A percentile compares a stretch with the other conserved stretches of the same genome.
Conservation (phyloP, 2,797 vertebrate species). For the Pelochelys cantorii region DNA sequence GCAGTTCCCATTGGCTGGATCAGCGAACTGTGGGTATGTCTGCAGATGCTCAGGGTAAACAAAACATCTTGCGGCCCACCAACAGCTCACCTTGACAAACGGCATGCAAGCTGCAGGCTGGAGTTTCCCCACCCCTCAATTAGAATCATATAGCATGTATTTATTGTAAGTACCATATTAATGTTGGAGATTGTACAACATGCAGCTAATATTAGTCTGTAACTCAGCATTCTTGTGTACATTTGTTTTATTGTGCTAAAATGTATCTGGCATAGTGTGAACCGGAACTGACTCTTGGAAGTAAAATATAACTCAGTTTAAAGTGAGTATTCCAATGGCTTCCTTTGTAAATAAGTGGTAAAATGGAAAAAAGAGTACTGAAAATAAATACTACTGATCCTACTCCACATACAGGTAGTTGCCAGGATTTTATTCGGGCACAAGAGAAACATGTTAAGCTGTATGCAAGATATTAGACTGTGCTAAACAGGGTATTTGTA, state of each 20-base stretch:
- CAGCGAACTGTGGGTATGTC: too few species aligned
- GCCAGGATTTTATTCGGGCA: neutral
- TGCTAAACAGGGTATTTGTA: neutral
- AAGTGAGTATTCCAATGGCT: neutral
- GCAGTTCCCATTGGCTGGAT: too few species aligned
- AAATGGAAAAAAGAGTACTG: neutral
- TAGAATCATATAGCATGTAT: neutral
- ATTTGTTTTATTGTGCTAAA: neutral
- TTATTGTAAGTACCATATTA: neutral
- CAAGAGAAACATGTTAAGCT: neutral
- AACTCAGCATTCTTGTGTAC: neutral
- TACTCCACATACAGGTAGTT: too few species aligned
- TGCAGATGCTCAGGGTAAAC: too few species aligned
- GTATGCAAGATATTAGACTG: neutral
- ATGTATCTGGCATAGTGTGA: neutral
- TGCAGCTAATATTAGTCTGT: neutral
- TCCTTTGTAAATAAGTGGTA: neutral
- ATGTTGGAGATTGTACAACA: neutral
- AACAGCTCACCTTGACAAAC: too few species aligned
- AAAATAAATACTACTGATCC: neutral
- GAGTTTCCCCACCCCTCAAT: too few species aligned
- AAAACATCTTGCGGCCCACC: too few species aligned
- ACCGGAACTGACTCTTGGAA: conserved; percentile 15
- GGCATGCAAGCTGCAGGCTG: too few species aligned
- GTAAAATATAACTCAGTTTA: conserved; percentile 8